Evolutionary conservation across 2,888 invertebrate species (phyloP).

Genomic region (Melipona beecheii): DNA sequence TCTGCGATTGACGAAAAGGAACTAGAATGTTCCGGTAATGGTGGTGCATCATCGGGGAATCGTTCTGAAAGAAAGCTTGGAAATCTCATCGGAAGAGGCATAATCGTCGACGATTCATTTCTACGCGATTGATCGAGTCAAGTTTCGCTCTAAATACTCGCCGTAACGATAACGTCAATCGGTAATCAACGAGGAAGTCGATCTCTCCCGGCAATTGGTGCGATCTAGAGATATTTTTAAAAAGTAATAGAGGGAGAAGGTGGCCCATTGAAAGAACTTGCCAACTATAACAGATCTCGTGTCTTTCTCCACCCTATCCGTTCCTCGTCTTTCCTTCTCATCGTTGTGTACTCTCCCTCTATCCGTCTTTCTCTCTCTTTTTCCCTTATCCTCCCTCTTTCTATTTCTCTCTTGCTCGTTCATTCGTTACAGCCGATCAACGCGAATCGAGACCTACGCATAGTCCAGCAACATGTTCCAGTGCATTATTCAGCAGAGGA

Average conservation of each 20-base stretch:
- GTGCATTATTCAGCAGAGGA: slow-evolving; percentile 92
- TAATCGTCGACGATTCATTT: not conserved
- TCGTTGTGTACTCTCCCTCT: slow-evolving; percentile 1
- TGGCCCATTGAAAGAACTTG: slow-evolving; percentile 42
- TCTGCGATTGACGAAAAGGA: not conserved
- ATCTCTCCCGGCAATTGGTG: not conserved
- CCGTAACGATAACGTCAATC: not conserved
- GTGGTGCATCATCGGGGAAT: not conserved
- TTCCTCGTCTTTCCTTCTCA: slow-evolving; percentile 10
- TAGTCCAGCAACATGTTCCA: slow-evolving; percentile 88
- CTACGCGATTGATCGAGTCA: not conserved
- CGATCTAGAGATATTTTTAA: slow-evolving; percentile 37
- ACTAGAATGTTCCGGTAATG: not conserved
- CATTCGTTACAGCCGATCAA: slow-evolving; percentile 37
- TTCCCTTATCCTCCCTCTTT: not conserved
- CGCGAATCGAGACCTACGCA: slow-evolving; percentile 29
- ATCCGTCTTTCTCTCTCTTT: not conserved
- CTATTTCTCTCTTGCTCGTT: slow-evolving; percentile 11
- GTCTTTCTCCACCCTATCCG: slow-evolving; percentile 13
- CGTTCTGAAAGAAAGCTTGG: not conserved
- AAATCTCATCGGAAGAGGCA: not conserved
- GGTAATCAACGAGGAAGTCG: slow-evolving; percentile 8
- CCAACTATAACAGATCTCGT: slow-evolving; percentile 40
- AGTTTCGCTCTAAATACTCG: slow-evolving; percentile 1
- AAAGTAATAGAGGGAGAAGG: slow-evolving; percentile 26